These are phyloP conservation scores for Cephus rjabovi DNA, from an alignment of 2,888 invertebrate species.

Conservation along the genomic window DNA sequence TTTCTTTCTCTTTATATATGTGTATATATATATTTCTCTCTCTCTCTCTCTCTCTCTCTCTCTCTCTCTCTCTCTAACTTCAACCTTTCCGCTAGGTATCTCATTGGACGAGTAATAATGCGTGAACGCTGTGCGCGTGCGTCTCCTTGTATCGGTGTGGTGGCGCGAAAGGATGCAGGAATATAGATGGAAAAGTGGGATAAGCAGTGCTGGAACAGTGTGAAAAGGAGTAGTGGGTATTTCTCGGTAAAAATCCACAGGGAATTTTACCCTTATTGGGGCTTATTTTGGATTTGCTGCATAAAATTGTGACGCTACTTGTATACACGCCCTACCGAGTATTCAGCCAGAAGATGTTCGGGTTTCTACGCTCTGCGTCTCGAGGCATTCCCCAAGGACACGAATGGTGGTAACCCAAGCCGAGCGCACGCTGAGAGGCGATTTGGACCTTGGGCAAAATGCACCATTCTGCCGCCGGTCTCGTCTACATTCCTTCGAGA, in stretches of 20 bases:
- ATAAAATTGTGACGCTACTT: slow-evolving; percentile 11
- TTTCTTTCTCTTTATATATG: not conserved
- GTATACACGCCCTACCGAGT: slow-evolving; percentile 6
- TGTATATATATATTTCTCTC: too few relatives aligned
- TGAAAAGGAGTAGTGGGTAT: not conserved
- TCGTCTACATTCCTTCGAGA: slow-evolving; percentile 43
- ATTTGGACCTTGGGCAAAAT: slow-evolving; percentile 60
- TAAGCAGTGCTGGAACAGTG: not conserved
- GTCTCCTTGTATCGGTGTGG: not conserved
- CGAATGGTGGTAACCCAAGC: slow-evolving; percentile 59
- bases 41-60: too few relatives aligned
- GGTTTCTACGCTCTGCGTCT: not conserved
- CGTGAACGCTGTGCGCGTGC: not conserved
- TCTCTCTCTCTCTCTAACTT: not conserved
- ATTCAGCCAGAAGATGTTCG: slow-evolving; percentile 40
- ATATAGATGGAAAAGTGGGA: not conserved
- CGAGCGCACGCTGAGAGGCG: slow-evolving; percentile 56
- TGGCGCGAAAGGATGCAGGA: not conserved
- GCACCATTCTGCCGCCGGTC: slow-evolving; percentile 43
- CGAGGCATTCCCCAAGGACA: slow-evolving; percentile 56
- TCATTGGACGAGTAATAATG: not conserved
- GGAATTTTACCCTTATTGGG: slow-evolving; percentile 8
- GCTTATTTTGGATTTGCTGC: slow-evolving; percentile 36
- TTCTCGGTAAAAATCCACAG: not conserved
- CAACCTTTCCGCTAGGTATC: not conserved